Base-by-base conservation (phyloP, 2,888 invertebrate genomes). In the Brachynemurus nebulosus region DNA sequence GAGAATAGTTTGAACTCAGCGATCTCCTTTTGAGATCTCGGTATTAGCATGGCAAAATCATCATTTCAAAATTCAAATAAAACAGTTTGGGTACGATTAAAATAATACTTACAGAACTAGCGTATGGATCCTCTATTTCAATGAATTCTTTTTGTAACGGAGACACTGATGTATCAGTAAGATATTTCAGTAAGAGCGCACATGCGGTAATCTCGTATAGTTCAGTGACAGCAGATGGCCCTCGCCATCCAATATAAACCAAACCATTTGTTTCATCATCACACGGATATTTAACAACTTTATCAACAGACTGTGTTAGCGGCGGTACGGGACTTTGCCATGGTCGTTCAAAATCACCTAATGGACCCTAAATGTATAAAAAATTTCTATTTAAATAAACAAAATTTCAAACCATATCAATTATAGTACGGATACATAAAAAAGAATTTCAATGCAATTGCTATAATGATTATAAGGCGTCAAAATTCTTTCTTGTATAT, bases 81-180 rank as follows among this genome's bases (percentile, higher is more conserved):
- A n/a, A n/a, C n/a, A n/a, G n/a, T n/a, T n/a, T n/a, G n/a, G n/a
- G n/a, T n/a, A n/a, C n/a, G n/a, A n/a, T n/a, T n/a, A n/a, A n/a
- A n/a, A n/a, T n/a, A n/a, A n/a, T 39, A 62, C 70, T 66, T 59
- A 86, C 85, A 58, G 77, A 75, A 56, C 85, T 86, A 17, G 88
- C 88, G 52, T 74, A 75, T 0, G 89, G 86, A 57, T 89, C 83
- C 39, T 80, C 78, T 42, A 76, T 72, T 66, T 90, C 89, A 2
- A 90, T 84, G 62, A 91, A 84, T 56, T 79, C 77, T 54, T 78
- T 74, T 57, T 88, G 85, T 42, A 93, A 67, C 9, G 90, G 90
- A 49, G 89, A 82, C 12, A 86, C 81, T 7, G 91, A 78, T n/a
- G 86, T 86, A 55, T 89, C 85, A 9, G 86, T 84, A 45, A 93